Evolutionary conservation across 2,797 vertebrate genomes (phyloP).

Genomic region (Petrocephalus sullivani): DNA sequence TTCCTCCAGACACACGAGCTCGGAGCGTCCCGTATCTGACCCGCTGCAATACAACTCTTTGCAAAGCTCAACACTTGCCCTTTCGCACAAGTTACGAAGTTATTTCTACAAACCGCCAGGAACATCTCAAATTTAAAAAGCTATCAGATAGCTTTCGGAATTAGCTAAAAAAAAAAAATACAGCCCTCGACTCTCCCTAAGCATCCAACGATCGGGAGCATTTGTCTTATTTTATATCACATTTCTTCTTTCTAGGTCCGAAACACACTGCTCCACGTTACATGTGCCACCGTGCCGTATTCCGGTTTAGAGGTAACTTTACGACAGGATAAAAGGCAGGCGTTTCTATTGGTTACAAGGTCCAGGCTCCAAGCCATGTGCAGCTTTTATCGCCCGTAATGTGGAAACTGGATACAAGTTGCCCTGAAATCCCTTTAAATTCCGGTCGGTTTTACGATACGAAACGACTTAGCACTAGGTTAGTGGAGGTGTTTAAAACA

Average conservation of each 20-base stretch:
- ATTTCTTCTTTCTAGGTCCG: neutral
- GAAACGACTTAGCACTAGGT: neutral
- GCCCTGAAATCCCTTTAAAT: neutral
- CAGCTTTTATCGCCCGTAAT: neutral
- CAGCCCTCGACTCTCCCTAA: neutral
- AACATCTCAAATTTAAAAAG: constrained; percentile 35
- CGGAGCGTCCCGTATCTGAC: constrained; percentile 27
- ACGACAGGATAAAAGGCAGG: constrained; percentile 30
- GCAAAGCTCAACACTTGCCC: constrained; percentile 26
- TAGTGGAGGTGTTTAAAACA: neutral
- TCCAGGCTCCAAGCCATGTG: neutral
- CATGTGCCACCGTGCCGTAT: constrained; percentile 64
- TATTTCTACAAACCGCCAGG: constrained; percentile 39
- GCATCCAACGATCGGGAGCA: neutral
- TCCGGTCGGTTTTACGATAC: neutral
- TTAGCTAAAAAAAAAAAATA: neutral
- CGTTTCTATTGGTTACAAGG: constrained; percentile 3
- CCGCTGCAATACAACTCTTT: constrained; percentile 25
- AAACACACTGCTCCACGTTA: neutral
- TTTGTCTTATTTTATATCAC: neutral
- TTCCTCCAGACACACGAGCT: constrained; percentile 22
- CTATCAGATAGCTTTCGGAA: neutral
- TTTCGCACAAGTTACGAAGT: constrained; percentile 33
- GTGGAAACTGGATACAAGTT: no score
- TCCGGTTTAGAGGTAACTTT: constrained; percentile 30